Percentiles rank a stretch among this genome's conserved stretches.
Conservation (phyloP, 2,888 invertebrate species). For the Orchesellides sinensis region DNA sequence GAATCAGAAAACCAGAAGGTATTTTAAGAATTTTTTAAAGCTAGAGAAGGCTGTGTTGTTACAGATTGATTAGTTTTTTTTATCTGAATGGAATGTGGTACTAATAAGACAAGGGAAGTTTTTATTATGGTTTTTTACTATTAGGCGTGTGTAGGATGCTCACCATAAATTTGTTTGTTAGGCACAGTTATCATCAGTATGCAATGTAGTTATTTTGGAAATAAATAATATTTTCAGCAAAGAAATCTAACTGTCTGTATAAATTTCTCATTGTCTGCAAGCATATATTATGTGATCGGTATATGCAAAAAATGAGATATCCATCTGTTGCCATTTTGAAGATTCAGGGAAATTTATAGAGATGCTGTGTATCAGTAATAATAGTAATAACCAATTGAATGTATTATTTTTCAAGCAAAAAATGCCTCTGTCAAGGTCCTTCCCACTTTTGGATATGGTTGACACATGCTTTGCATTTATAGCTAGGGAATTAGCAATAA, state of each 20-base stretch:
- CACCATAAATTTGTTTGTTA: background rate
- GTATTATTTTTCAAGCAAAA: slow-evolving; percentile 29
- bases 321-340: background rate
- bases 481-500: background rate
- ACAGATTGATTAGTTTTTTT: background rate
- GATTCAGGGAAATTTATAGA: slow-evolving; percentile 2
- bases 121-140: background rate
- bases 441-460: slow-evolving; percentile 43
- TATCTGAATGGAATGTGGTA: background rate
- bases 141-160: background rate
- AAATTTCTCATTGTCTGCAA: no score
- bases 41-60: no score
- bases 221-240: background rate
- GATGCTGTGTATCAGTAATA: no score
- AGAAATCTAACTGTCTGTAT: no score
- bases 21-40: no score
- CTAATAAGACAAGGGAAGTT: background rate
- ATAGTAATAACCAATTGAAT: background rate
- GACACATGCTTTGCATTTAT: slow-evolving; percentile 39
- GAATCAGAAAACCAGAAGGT: background rate
- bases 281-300: no score
- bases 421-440: slow-evolving; percentile 53
- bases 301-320: background rate
- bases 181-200: background rate
- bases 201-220: background rate